A percentile compares a stretch with the other conserved stretches of the same genome.
Evolutionary conservation across 2,888 invertebrate species (phyloP).

Genomic region (Habrosyne pyritoides): DNA sequence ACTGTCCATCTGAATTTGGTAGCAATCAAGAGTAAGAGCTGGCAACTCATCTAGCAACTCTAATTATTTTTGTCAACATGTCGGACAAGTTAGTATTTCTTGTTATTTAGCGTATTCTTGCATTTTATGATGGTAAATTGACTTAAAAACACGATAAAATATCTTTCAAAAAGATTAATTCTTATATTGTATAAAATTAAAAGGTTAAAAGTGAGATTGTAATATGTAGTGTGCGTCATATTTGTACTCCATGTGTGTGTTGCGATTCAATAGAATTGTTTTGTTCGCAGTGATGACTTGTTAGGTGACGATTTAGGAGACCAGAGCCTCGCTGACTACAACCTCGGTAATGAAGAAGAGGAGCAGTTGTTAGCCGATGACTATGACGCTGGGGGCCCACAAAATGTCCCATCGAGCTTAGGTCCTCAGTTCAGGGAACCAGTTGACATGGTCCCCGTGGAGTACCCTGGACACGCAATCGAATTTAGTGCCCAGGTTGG

Average conservation of each 20-base stretch:
- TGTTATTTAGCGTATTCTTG: constrained; percentile 13
- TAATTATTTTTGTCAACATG: constrained; percentile 65
- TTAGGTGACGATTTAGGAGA: constrained; percentile 78
- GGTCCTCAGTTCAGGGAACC: constrained; percentile 48
- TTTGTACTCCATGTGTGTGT: background rate
- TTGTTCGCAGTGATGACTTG: constrained; percentile 76
- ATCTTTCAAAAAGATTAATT: background rate
- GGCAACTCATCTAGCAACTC: background rate
- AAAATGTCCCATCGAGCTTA: constrained; percentile 67
- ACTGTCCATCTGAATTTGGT: too few species aligned
- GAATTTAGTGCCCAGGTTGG: constrained; percentile 59
- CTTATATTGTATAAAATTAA: background rate
- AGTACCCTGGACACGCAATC: constrained; percentile 54
- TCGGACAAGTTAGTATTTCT: constrained; percentile 77
- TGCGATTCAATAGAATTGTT: constrained; percentile 12
- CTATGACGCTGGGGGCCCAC: constrained; percentile 62
- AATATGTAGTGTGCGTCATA: background rate
- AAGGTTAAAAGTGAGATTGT: background rate
- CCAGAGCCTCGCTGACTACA: constrained; percentile 77
- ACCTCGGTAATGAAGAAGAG: constrained; percentile 79
- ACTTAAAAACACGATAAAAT: background rate
- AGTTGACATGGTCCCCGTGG: constrained; percentile 51
- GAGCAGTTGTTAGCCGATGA: constrained; percentile 78
- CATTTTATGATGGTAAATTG: background rate
- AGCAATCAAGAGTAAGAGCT: too few species aligned